These are phyloP conservation scores for Buathra laborator DNA, from an alignment of 2,888 invertebrate genomes.

Conservation along the genomic window DNA sequence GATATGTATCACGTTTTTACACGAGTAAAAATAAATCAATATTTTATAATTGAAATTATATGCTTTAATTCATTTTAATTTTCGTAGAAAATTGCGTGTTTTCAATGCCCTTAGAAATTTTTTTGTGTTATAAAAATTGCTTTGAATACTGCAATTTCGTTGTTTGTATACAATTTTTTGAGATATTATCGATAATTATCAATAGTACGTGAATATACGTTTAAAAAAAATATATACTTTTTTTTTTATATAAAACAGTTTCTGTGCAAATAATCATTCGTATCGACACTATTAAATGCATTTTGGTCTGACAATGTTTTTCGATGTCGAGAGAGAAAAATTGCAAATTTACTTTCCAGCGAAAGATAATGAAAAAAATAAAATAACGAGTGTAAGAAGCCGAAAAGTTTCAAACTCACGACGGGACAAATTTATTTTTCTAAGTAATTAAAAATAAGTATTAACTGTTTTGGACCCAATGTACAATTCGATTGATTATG, in stretches of 20 bases:
- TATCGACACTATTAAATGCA: slow-evolving; percentile 24
- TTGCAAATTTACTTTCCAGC: neutral
- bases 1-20: slow-evolving; percentile 40
- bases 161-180: neutral
- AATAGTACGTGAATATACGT: neutral
- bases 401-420: neutral
- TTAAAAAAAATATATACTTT: slow-evolving; percentile 1
- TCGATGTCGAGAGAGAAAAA: neutral
- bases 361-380: neutral
- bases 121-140: neutral
- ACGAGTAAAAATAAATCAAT: slow-evolving; percentile 36
- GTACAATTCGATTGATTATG: neutral
- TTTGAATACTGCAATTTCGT: neutral
- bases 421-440: neutral
- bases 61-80: slow-evolving; percentile 14
- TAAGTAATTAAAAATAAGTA: neutral
- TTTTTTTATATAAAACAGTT: neutral
- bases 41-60: slow-evolving; percentile 17
- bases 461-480: neutral
- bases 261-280: slow-evolving; percentile 1
- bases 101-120: neutral
- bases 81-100: neutral
- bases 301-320: neutral
- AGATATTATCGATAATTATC: neutral
- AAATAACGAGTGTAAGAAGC: neutral